These are phyloP conservation scores for Sinhomidia bicolor DNA, from an alignment of 2,888 invertebrate species.

Conservation along the genomic window DNA sequence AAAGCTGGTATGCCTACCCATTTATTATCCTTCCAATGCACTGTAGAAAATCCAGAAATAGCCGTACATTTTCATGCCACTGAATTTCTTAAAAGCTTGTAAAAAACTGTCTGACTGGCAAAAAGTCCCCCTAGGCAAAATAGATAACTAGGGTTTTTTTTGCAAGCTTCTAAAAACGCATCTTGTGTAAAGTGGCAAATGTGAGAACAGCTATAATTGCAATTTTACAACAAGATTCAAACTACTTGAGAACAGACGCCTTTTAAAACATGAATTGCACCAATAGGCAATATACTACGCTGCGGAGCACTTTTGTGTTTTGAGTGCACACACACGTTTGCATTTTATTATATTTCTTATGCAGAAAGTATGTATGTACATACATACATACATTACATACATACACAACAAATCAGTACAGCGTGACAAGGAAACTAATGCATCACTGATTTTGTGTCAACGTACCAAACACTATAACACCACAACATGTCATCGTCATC, in stretches of 20 bases:
- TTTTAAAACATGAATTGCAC: neutral
- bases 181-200: neutral
- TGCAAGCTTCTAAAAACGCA: neutral
- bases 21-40: neutral
- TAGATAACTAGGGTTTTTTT: neutral
- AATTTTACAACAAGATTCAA: neutral
- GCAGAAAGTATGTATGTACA: neutral
- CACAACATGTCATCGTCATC: conserved; percentile 60
- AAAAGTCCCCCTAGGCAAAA: neutral
- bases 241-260: neutral
- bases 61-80: neutral
- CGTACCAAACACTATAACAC: conserved; percentile 56
- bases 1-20: neutral
- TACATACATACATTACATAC: neutral
- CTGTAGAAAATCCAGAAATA: conserved; percentile 1
- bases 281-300: neutral
- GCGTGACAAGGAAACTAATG: conserved; percentile 68
- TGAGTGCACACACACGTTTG: neutral
- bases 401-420: conserved; percentile 57
- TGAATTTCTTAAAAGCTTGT: conserved; percentile 21
- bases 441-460: conserved; percentile 75
- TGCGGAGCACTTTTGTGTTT: neutral
- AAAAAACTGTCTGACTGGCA: too few relatives aligned
- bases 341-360: neutral
- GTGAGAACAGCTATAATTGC: conserved; percentile 31